A percentile compares a stretch with the other conserved stretches of the same genome.
Evolutionary conservation across 2,797 vertebrate species (phyloP).

Genomic region (Rhinoraja longicauda): DNA sequence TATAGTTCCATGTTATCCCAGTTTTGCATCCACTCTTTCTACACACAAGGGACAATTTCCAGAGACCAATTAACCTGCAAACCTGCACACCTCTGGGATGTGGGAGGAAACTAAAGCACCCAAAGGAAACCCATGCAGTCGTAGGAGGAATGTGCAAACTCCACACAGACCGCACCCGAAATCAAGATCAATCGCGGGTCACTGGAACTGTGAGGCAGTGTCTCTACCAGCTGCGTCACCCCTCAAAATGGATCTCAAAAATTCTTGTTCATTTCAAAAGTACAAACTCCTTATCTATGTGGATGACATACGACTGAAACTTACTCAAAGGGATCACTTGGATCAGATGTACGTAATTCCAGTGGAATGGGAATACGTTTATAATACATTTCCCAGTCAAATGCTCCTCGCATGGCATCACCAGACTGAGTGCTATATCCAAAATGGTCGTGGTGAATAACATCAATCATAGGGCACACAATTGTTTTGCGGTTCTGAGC

Average conservation of each 20-base stretch:
- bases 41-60: no score
- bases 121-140: no score
- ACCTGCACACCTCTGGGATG: no score
- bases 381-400: constrained; percentile 99
- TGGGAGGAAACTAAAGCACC: no score
- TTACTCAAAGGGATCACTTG: constrained; percentile 89
- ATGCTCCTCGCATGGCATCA: constrained; percentile 90
- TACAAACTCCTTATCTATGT: neutral
- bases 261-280: neutral
- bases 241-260: neutral
- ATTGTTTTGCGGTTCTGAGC: constrained; percentile 85
- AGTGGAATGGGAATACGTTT: constrained; percentile 89
- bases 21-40: no score
- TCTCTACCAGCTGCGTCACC: no score
- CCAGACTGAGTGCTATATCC: constrained; percentile 89
- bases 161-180: no score
- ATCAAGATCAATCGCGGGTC: no score
- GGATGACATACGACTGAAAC: constrained; percentile 48
- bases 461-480: constrained; percentile 94
- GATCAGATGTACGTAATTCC: constrained; percentile 74
- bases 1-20: no score
- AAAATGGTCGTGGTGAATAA: constrained; percentile 91
- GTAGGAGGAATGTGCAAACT: no score
- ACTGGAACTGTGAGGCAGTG: no score
- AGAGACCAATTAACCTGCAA: no score